These are phyloP conservation scores for Ostrea edulis DNA, from an alignment of 1,140 invertebrate genomes.

Conservation along the genomic window DNA sequence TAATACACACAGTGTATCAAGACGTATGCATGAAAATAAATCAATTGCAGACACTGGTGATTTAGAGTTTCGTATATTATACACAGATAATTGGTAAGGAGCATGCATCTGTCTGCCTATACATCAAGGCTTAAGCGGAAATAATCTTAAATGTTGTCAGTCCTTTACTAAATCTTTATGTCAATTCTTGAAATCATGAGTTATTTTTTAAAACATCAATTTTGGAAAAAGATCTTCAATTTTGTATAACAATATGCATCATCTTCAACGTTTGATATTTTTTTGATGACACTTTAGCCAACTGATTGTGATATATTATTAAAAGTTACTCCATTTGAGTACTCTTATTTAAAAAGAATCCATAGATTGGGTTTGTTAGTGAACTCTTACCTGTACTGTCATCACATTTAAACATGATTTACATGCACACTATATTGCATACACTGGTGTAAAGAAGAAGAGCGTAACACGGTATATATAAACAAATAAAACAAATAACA, in stretches of 20 bases:
- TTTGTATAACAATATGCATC: neutral
- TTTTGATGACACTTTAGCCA: too few relatives aligned
- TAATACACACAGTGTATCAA: neutral
- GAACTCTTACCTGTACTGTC: too few relatives aligned
- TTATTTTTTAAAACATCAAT: neutral
- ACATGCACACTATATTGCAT: too few relatives aligned
- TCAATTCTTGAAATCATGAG: neutral
- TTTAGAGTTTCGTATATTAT: neutral
- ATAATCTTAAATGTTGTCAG: slow-evolving; percentile 28
- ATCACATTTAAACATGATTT: too few relatives aligned
- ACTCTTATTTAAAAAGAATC: too few relatives aligned
- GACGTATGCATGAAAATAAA: neutral
- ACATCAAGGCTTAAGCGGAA: slow-evolving; percentile 25
- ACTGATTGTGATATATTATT: too few relatives aligned
- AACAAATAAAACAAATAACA: too few relatives aligned
- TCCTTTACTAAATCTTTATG: slow-evolving; percentile 19
- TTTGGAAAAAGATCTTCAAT: neutral
- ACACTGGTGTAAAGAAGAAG: too few relatives aligned
- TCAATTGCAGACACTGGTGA: neutral
- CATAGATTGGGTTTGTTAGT: too few relatives aligned
- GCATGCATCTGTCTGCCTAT: slow-evolving; percentile 21
- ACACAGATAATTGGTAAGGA: neutral
- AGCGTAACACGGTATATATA: too few relatives aligned
- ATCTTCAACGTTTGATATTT: too few relatives aligned
- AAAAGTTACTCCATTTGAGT: too few relatives aligned